Evolutionary conservation across 2,888 invertebrate species (phyloP).

Genomic region (Celastrina argiolus): DNA sequence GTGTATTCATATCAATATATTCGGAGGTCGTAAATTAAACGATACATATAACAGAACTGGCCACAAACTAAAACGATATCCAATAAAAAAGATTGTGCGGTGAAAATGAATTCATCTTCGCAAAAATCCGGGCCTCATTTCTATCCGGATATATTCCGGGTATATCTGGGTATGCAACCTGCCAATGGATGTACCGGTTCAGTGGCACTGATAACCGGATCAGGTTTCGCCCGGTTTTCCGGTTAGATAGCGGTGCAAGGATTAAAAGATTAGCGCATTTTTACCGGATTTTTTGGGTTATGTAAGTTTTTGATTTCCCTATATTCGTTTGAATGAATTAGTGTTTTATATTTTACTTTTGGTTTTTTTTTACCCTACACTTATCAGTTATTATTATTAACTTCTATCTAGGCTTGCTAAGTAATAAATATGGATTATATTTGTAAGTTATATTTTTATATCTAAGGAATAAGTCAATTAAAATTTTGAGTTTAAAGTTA

Average conservation of each 20-base stretch:
- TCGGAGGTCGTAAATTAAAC: background rate
- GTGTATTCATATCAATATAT: background rate
- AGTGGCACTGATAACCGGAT: slow-evolving; percentile 54
- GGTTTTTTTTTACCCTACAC: no score
- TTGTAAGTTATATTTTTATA: no score
- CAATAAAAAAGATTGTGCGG: background rate
- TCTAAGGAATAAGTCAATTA: no score
- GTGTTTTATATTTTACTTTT: background rate
- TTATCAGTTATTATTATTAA: no score
- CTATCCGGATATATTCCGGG: background rate
- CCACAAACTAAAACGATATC: background rate
- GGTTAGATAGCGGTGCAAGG: slow-evolving; percentile 16
- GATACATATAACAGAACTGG: background rate
- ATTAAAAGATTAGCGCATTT: slow-evolving; percentile 7
- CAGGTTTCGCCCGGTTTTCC: slow-evolving; percentile 45
- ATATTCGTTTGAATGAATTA: background rate
- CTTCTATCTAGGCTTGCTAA: no score
- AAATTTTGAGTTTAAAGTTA: no score
- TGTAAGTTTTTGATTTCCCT: background rate
- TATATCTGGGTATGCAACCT: slow-evolving; percentile 34
- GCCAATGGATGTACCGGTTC: slow-evolving; percentile 52
- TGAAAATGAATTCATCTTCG: slow-evolving; percentile 15
- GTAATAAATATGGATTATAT: no score
- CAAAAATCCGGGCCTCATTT: slow-evolving; percentile 16
- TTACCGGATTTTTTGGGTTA: background rate